phyloP scores from a whole-genome alignment of 2,113 vertebrate genomes.

The Odocoileus hemionus region DNA sequence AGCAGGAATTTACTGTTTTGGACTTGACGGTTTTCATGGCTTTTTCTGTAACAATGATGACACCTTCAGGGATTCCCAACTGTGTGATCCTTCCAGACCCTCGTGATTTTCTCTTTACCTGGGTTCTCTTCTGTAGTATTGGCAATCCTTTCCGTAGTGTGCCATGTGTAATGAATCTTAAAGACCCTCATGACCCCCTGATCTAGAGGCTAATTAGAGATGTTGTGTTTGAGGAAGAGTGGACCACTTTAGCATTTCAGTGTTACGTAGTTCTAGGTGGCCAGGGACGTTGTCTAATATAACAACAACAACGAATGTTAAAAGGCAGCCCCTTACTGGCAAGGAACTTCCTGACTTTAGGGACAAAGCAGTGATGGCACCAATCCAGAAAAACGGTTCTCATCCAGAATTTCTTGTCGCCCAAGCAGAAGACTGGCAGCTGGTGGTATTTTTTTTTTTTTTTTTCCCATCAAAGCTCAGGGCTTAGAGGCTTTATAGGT shows the following conservation, averaged over 20 bases:
- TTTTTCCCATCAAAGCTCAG: neutral
- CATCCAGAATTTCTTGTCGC: neutral
- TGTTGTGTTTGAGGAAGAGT: neutral
- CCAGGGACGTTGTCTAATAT: neutral
- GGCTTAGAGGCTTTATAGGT: neutral
- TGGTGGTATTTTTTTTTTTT: neutral
- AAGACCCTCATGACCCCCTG: neutral
- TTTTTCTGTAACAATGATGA: neutral
- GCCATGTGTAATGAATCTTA: neutral
- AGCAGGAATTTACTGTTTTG: neutral
- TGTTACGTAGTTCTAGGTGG: neutral
- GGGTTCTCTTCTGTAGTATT: neutral
- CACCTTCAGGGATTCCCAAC: neutral
- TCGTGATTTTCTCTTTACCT: neutral
- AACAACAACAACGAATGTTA: neutral
- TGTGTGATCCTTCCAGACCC: neutral
- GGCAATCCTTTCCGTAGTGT: neutral
- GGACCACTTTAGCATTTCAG: neutral
- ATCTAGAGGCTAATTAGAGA: neutral
- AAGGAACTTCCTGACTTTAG: neutral
- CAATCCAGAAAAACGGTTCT: neutral
- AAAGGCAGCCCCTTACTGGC: neutral
- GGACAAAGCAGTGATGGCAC: neutral
- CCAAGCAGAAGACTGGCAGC: neutral
- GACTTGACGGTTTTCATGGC: neutral